These are phyloP conservation scores for Schizopygopsis pylzovi DNA, from an alignment of 2,797 vertebrate genomes.

Conservation along the genomic window DNA sequence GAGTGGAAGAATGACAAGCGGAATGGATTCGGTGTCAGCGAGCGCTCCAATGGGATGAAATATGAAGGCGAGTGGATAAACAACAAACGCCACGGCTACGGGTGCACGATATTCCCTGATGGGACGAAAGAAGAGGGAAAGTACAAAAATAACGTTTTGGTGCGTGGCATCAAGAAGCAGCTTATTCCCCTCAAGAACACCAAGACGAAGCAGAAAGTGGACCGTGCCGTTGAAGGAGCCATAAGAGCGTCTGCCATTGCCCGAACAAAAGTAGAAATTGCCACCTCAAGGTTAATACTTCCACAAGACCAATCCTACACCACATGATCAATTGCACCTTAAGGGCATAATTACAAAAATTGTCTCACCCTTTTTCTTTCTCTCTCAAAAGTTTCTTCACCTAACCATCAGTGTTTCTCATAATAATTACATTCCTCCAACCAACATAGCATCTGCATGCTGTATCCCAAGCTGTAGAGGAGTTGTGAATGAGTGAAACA, in stretches of 20 bases:
- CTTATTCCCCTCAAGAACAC: slow-evolving; percentile 92
- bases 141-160: slow-evolving; percentile 94
- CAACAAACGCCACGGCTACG: slow-evolving; percentile 94
- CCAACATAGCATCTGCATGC: not conserved
- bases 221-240: slow-evolving; percentile 90
- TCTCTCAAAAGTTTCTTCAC: not conserved
- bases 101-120: slow-evolving; percentile 92
- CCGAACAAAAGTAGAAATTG: slow-evolving; percentile 96
- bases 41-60: slow-evolving; percentile 96
- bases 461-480: not conserved
- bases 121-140: slow-evolving; percentile 94
- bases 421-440: not conserved
- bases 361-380: not conserved
- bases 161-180: slow-evolving; percentile 91
- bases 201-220: slow-evolving; percentile 97
- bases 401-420: not conserved
- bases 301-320: slow-evolving; percentile 7
- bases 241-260: slow-evolving; percentile 91
- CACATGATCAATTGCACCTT: not conserved
- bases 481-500: slow-evolving; percentile 20
- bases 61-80: slow-evolving; percentile 95
- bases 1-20: slow-evolving; percentile 98
- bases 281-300: slow-evolving; percentile 87
- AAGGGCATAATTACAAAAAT: not conserved
- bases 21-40: slow-evolving; percentile 91